Evolutionary conservation across 2,113 vertebrate species (phyloP).

Genomic region (Opisthocomus hoazin): DNA sequence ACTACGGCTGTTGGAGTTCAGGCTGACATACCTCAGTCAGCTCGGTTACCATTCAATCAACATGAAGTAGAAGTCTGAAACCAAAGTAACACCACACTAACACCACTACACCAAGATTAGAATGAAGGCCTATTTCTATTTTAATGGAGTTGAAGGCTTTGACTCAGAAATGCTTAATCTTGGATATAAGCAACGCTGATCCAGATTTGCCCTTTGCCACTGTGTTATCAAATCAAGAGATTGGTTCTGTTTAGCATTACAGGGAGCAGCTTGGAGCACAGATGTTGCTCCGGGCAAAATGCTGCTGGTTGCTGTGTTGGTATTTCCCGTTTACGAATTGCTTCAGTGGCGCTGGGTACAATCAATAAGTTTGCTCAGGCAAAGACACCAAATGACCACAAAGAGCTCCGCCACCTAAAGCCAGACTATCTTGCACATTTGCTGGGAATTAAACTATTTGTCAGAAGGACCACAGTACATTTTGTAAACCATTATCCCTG

Average conservation of each 20-base stretch:
- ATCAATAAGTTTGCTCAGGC: not conserved
- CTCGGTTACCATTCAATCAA: not conserved
- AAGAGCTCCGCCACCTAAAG: not conserved
- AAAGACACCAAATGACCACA: not conserved
- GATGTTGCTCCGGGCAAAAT: slow-evolving; percentile 18
- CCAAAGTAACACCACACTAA: not conserved
- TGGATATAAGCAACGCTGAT: not conserved
- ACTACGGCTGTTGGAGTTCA: not conserved
- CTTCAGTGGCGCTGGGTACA: not conserved
- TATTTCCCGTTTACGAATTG: not conserved
- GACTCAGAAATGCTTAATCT: slow-evolving; percentile 6
- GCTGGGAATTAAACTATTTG: not conserved
- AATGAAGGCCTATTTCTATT: slow-evolving; percentile 5
- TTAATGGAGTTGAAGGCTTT: slow-evolving; percentile 32
- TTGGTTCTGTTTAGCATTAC: not conserved
- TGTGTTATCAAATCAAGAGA: slow-evolving; percentile 18
- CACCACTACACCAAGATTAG: not conserved
- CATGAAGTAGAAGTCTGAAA: not conserved
- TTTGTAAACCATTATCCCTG: not conserved
- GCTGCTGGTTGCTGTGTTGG: not conserved
- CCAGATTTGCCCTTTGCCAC: slow-evolving; percentile 16
- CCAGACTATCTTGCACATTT: not conserved
- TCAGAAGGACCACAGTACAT: not conserved
- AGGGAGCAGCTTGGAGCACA: slow-evolving; percentile 29
- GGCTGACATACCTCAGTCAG: not conserved